A percentile compares a stretch with the other conserved stretches of the same genome.
These are phyloP conservation scores for Gorsachius magnificus DNA, from an alignment of 2,797 vertebrate genomes.

Conservation along the genomic window DNA sequence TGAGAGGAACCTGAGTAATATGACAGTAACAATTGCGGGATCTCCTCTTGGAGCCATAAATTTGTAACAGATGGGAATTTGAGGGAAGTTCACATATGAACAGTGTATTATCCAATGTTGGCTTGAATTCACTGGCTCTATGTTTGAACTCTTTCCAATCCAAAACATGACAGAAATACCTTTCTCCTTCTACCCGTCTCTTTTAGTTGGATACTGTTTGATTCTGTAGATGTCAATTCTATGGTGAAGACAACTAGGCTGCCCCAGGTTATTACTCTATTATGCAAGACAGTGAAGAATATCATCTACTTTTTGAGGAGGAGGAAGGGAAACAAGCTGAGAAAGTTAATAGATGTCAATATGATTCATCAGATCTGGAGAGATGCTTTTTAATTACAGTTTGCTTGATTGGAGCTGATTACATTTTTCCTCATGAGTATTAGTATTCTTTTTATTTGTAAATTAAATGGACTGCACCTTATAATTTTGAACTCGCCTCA, in stretches of 20 bases:
- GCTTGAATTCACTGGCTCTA: not conserved
- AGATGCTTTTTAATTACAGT: slow-evolving; percentile 15
- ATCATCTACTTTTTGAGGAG: not conserved
- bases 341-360: not conserved
- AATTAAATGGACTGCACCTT: not conserved
- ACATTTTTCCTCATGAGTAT: not conserved
- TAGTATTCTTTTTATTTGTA: not conserved
- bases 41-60: not conserved
- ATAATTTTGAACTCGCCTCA: not conserved
- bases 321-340: not conserved
- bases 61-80: not conserved
- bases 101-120: not conserved
- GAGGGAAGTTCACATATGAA: not conserved
- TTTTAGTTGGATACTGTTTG: not conserved
- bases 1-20: not conserved
- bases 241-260: not conserved
- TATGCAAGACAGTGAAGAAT: not conserved
- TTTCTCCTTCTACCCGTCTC: not conserved
- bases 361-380: not conserved
- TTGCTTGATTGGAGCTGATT: slow-evolving; percentile 8
- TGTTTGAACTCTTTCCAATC: not conserved
- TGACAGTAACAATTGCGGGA: not conserved
- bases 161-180: not conserved
- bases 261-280: not conserved
- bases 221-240: slow-evolving; percentile 2